These are phyloP conservation scores for Andrena praecox DNA, from an alignment of 2,888 invertebrate species.

Conservation along the genomic window DNA sequence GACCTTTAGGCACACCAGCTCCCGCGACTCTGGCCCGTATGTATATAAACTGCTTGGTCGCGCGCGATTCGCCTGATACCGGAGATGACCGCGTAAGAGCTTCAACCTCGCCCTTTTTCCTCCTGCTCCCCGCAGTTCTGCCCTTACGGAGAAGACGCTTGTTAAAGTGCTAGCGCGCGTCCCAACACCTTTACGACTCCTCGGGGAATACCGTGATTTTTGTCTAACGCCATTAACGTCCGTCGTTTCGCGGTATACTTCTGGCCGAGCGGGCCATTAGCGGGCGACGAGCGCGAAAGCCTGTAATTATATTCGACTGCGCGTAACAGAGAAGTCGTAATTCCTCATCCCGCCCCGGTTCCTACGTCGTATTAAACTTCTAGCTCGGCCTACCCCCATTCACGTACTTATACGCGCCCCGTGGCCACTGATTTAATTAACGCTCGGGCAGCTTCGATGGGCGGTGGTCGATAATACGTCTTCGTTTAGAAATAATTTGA, in stretches of 20 bases:
- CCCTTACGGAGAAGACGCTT: conserved; percentile 18
- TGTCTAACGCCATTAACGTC: conserved; percentile 12
- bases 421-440: conserved; percentile 19
- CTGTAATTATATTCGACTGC: conserved; percentile 26
- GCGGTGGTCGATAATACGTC: not conserved
- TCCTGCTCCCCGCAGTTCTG: not conserved
- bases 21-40: conserved; percentile 28
- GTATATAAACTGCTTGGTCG: conserved; percentile 55
- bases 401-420: not conserved
- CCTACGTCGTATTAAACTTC: not conserved
- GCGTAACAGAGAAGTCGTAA: conserved; percentile 26
- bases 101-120: conserved; percentile 10
- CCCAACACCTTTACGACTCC: conserved; percentile 20
- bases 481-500: too few relatives aligned
- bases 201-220: conserved; percentile 12
- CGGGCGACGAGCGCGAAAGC: conserved; percentile 1
- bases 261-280: conserved; percentile 18
- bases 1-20: conserved; percentile 40
- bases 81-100: conserved; percentile 45
- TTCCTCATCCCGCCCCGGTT: not conserved
- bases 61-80: conserved; percentile 58
- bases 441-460: not conserved
- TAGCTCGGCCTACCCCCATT: not conserved
- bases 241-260: not conserved
- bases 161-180: conserved; percentile 14